A percentile compares a stretch with the other conserved stretches of the same genome.
phyloP scores from a whole-genome alignment of 2,113 vertebrate genomes.

The Thymallus thymallus region DNA sequence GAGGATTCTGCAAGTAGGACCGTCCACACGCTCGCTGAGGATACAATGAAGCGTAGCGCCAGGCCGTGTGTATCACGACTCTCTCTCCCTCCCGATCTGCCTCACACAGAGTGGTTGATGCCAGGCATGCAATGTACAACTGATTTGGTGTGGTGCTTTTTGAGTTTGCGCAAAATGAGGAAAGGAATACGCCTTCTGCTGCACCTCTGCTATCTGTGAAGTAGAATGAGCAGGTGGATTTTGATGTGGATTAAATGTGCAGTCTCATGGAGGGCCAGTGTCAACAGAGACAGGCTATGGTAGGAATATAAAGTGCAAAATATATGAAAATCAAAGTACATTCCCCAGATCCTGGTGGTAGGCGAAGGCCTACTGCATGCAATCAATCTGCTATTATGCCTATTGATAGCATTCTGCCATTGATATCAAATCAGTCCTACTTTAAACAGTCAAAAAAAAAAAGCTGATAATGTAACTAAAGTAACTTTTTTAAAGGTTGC shows the following conservation, averaged over 20 bases:
- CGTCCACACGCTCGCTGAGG: constrained; percentile 41
- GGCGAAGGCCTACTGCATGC: too few species aligned
- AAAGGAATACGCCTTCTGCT: constrained; percentile 17
- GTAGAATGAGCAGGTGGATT: background rate
- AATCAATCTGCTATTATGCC: too few species aligned
- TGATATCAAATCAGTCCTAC: too few species aligned
- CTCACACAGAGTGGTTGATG: background rate
- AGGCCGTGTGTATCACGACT: constrained; percentile 31
- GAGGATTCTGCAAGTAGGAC: constrained; percentile 47
- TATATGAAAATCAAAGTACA: too few species aligned
- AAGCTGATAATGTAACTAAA: too few species aligned
- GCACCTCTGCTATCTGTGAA: background rate
- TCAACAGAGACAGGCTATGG: background rate
- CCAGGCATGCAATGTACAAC: background rate
- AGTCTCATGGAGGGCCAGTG: too few species aligned
- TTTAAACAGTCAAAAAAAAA: too few species aligned
- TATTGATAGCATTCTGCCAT: too few species aligned
- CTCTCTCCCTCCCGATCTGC: background rate
- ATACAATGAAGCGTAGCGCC: constrained; percentile 39
- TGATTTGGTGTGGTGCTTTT: constrained; percentile 22
- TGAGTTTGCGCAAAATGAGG: constrained; percentile 29
- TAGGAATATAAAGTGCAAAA: too few species aligned
- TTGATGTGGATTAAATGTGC: too few species aligned
- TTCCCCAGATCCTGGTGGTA: background rate
- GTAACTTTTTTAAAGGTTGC: too few species aligned